These are phyloP conservation scores for Drosophila affinis DNA, from an alignment of 2,888 invertebrate genomes.

Conservation along the genomic window DNA sequence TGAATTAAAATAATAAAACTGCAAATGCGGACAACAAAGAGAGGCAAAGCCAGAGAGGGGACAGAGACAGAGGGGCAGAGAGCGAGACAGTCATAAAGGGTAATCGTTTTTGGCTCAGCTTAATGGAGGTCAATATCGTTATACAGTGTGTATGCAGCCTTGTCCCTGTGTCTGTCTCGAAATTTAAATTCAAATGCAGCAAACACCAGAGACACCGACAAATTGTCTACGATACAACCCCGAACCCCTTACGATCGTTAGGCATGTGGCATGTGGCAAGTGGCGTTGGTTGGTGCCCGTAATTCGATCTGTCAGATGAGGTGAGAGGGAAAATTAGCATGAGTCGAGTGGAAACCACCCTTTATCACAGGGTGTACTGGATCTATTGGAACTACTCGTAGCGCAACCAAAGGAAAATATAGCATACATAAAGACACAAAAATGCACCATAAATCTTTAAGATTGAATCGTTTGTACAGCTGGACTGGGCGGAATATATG, in stretches of 20 bases:
- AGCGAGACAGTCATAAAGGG: slow-evolving; percentile 20
- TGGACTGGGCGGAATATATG: background rate
- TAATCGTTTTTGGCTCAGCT: slow-evolving; percentile 29
- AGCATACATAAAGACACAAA: too few species aligned
- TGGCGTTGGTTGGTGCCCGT: background rate
- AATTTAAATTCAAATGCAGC: slow-evolving; percentile 39
- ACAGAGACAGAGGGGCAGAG: background rate
- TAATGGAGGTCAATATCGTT: slow-evolving; percentile 38
- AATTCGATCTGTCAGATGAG: background rate
- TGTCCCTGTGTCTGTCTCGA: background rate
- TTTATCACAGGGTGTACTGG: background rate
- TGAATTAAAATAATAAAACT: slow-evolving; percentile 1
- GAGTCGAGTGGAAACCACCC: background rate
- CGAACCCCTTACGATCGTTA: background rate
- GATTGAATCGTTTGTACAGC: background rate
- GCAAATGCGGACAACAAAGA: slow-evolving; percentile 16
- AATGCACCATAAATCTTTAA: background rate
- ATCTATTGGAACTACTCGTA: background rate
- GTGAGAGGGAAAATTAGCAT: background rate
- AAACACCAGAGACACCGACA: background rate
- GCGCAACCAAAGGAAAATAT: too few species aligned
- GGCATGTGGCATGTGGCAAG: too few species aligned
- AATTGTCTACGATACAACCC: slow-evolving; percentile 9
- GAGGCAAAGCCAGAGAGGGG: background rate
- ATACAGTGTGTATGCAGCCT: slow-evolving; percentile 23